Evolutionary conservation across 2,797 vertebrate genomes (phyloP).

Genomic region (Pseudochirops cupreus): DNA sequence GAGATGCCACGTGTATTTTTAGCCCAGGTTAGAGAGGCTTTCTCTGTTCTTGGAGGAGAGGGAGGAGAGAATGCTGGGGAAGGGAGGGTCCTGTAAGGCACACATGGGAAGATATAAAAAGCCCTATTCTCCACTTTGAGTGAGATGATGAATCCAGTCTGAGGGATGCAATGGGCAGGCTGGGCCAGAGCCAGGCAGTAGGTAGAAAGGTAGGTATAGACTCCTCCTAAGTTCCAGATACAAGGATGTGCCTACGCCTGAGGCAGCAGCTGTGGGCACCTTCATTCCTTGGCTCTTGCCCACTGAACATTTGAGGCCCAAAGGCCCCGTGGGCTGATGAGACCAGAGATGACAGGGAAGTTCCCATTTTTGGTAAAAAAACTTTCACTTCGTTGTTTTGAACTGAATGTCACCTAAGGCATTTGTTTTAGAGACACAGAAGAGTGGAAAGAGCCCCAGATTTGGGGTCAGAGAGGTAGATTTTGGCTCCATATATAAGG

Average conservation of each 20-base stretch:
- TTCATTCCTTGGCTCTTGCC: background rate
- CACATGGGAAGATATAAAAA: background rate
- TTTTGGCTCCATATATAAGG: background rate
- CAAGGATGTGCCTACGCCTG: background rate
- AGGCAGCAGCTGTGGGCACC: background rate
- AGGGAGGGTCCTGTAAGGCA: background rate
- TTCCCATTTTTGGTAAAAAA: background rate
- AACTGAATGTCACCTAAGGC: background rate
- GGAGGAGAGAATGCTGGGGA: background rate
- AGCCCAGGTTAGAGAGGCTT: background rate
- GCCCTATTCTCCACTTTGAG: background rate
- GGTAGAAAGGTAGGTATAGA: background rate
- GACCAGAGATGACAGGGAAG: background rate
- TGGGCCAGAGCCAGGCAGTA: background rate
- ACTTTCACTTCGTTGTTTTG: background rate
- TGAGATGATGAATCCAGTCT: background rate
- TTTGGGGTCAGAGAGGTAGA: background rate
- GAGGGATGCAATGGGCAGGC: background rate
- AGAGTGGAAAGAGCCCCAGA: background rate
- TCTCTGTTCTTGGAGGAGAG: background rate
- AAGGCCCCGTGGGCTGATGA: background rate
- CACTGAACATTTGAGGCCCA: background rate
- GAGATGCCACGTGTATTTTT: constrained; percentile 1
- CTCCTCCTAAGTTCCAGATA: background rate
- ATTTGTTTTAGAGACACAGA: background rate